A percentile compares a stretch with the other conserved stretches of the same genome.
phyloP scores from a whole-genome alignment of 2,113 vertebrate genomes.

The Suricata suricatta region DNA sequence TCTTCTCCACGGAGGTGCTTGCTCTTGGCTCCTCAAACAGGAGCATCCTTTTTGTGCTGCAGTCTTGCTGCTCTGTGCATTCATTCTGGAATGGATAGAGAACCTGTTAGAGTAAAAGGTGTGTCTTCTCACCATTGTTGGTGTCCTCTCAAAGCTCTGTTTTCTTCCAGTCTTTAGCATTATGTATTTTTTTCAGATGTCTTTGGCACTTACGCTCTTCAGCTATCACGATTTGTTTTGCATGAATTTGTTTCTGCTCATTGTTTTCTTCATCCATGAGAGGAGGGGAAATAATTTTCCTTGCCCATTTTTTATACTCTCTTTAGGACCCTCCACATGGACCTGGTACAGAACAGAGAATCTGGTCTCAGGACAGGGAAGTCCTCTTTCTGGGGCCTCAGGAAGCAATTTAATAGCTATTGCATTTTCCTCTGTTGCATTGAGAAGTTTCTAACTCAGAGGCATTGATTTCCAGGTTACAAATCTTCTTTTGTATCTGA shows the following conservation, averaged over 20 bases:
- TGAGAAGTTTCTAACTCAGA: background rate
- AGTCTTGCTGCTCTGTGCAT: background rate
- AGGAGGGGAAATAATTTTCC: background rate
- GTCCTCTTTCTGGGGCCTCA: background rate
- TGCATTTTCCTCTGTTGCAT: background rate
- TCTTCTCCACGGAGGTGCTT: constrained; percentile 8
- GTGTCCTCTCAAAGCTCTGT: background rate
- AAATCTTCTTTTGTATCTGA: background rate
- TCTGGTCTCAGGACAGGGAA: background rate
- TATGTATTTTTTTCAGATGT: background rate
- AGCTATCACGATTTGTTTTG: background rate
- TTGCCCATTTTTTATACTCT: background rate
- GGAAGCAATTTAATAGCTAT: background rate
- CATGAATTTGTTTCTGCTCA: background rate
- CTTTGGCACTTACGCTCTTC: background rate
- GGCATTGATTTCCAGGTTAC: background rate
- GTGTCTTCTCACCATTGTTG: background rate
- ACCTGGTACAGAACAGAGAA: background rate
- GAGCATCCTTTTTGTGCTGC: background rate
- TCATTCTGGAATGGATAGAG: background rate
- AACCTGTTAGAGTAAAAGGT: background rate
- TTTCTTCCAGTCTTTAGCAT: background rate
- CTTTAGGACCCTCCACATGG: background rate
- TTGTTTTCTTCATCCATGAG: background rate
- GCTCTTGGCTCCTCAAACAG: constrained; percentile 11